Evolutionary conservation across 1,140 invertebrate species (phyloP).

Genomic region (Zophobas morio): DNA sequence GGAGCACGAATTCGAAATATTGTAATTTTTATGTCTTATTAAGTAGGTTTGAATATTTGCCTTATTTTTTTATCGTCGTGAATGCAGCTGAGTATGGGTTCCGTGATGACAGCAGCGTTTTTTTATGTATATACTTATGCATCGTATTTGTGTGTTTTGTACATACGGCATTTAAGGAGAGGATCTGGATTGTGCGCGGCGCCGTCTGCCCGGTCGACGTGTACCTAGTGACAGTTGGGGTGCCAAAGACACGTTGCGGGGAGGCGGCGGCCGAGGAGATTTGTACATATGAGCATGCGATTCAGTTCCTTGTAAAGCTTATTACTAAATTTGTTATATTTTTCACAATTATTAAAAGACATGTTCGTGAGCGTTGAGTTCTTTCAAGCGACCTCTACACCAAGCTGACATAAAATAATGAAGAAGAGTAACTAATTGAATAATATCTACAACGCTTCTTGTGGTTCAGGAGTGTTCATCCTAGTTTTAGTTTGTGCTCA

Average conservation of each 20-base stretch:
- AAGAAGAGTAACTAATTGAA: too few relatives aligned
- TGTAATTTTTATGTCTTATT: constrained; percentile 31
- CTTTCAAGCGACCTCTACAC: neutral
- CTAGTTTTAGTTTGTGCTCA: too few relatives aligned
- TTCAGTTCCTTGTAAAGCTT: constrained; percentile 6
- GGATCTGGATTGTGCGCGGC: too few relatives aligned
- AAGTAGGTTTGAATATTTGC: neutral
- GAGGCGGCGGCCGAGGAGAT: too few relatives aligned
- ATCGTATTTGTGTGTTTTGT: too few relatives aligned
- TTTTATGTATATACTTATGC: too few relatives aligned
- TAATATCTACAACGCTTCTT: too few relatives aligned
- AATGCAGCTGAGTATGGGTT: neutral
- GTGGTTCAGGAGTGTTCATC: too few relatives aligned
- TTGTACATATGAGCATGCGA: neutral
- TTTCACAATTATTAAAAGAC: constrained; percentile 6
- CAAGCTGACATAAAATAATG: too few relatives aligned
- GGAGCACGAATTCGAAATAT: constrained; percentile 51
- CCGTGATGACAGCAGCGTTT: neutral
- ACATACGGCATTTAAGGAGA: too few relatives aligned
- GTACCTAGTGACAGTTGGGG: too few relatives aligned
- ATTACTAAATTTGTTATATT: neutral
- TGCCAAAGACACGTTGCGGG: neutral
- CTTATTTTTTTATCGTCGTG: constrained; percentile 1
- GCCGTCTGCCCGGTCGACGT: too few relatives aligned
- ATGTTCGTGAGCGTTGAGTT: neutral